A percentile compares a stretch with the other conserved stretches of the same genome.
Evolutionary conservation across 2,888 invertebrate species (phyloP).

Genomic region (Podabrus alpinus): DNA sequence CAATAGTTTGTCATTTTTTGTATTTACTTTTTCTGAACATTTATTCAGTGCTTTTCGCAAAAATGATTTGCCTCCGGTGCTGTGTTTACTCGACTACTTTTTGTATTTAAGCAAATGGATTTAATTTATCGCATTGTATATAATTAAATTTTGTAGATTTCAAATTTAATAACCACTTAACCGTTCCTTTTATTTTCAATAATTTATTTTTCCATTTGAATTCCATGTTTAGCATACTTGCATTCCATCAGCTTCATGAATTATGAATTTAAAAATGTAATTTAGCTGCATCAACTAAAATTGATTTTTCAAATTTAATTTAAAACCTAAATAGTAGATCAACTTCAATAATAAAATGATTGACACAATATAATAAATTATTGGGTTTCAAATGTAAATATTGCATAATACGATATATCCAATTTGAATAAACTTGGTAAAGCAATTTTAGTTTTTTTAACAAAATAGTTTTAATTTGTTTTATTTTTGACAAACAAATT

Average conservation of each 20-base stretch:
- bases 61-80: background rate
- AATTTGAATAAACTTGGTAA: constrained; percentile 9
- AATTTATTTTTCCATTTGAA: background rate
- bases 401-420: constrained; percentile 4
- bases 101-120: background rate
- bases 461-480: background rate
- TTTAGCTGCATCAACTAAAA: background rate
- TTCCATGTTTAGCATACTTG: background rate
- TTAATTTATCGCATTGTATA: background rate
- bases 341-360: constrained; percentile 8
- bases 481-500: background rate
- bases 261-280: background rate
- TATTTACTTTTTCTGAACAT: constrained; percentile 1
- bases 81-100: background rate
- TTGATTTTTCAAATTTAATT: constrained; percentile 13
- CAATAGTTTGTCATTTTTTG: constrained; percentile 12
- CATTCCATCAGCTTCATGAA: background rate
- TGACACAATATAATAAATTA: background rate
- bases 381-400: background rate
- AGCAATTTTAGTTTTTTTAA: background rate
- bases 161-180: background rate
- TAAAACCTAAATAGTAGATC: constrained; percentile 16
- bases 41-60: background rate
- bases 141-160: background rate
- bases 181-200: background rate